Conservation (phyloP, 2,888 invertebrate genomes). For the Tenthredo amoena region DNA sequence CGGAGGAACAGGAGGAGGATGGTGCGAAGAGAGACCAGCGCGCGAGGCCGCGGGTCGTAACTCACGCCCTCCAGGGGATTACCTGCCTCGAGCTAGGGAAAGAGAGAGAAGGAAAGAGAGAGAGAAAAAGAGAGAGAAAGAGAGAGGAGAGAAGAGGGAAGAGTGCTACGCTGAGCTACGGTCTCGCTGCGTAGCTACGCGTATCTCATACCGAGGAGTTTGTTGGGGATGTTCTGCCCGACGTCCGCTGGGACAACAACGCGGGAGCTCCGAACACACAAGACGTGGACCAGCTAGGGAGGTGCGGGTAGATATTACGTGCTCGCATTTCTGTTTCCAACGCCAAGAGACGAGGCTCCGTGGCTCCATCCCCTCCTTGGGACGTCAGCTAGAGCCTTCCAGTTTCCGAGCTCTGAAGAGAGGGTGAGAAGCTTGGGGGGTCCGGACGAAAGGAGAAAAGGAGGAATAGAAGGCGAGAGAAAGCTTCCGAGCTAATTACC, state of each 20-base stretch:
- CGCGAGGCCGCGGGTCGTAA: conserved; percentile 64
- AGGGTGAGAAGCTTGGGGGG: conserved; percentile 19
- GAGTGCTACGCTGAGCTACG: conserved; percentile 74
- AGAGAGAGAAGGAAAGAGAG: conserved; percentile 53
- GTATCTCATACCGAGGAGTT: conserved; percentile 76
- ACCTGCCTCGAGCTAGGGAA: conserved; percentile 72
- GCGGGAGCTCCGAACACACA: conserved; percentile 49
- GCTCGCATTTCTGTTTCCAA: conserved; percentile 41
- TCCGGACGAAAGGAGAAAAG: background rate
- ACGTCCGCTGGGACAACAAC: conserved; percentile 50
- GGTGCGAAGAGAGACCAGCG: conserved; percentile 55
- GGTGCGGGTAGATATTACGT: conserved; percentile 41
- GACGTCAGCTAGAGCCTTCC: background rate
- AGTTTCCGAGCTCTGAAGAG: background rate
- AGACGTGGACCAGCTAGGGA: conserved; percentile 34
- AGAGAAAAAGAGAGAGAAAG: conserved; percentile 54
- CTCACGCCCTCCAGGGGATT: conserved; percentile 79
- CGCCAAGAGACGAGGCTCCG: conserved; percentile 5
- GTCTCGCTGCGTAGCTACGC: conserved; percentile 78
- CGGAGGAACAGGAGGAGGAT: conserved; percentile 53
- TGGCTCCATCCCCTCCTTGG: background rate
- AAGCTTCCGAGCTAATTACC: conserved; percentile 49
- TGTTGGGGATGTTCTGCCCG: conserved; percentile 52
- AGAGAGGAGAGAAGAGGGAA: conserved; percentile 60
- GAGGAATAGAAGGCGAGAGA: conserved; percentile 35